Percentiles rank a stretch among this genome's conserved stretches.
Evolutionary conservation across 2,113 vertebrate genomes (phyloP).

Genomic region (Mastomys coucha): DNA sequence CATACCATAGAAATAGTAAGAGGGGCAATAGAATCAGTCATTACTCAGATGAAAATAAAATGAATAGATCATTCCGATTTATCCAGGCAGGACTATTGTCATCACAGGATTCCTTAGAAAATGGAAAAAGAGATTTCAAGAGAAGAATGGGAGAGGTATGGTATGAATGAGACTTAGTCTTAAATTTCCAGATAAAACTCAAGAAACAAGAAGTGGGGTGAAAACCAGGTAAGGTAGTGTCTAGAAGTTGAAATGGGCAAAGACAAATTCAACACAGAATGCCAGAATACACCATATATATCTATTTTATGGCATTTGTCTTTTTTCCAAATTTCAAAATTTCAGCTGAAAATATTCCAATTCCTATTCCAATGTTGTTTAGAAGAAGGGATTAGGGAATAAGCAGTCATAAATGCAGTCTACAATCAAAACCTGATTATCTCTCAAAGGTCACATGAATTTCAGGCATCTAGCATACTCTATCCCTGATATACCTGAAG

Average conservation of each 20-base stretch:
- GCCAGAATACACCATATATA: slow-evolving; percentile 56
- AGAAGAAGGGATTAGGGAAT: slow-evolving; percentile 47
- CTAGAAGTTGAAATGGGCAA: background rate
- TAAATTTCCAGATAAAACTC: background rate
- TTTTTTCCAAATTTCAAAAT: slow-evolving; percentile 53
- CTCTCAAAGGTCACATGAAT: background rate
- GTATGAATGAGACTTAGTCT: background rate
- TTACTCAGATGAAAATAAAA: background rate
- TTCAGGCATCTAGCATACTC: background rate
- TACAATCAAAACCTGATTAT: background rate
- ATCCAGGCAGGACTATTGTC: background rate
- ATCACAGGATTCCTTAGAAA: background rate
- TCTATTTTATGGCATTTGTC: slow-evolving; percentile 39
- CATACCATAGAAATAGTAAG: background rate
- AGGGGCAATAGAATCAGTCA: background rate
- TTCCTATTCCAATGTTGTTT: background rate
- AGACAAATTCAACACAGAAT: background rate
- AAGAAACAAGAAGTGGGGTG: background rate
- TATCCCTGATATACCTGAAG: background rate
- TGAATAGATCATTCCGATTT: background rate
- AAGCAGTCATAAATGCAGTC: slow-evolving; percentile 30
- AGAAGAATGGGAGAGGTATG: background rate
- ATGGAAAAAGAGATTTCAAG: background rate
- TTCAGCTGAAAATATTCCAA: background rate
- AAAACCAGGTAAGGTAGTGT: background rate